Evolutionary conservation across 30 jellyfish, hydroid and myxozoan genomes (phyloP).

Genomic region (Catostylus mosaicus): DNA sequence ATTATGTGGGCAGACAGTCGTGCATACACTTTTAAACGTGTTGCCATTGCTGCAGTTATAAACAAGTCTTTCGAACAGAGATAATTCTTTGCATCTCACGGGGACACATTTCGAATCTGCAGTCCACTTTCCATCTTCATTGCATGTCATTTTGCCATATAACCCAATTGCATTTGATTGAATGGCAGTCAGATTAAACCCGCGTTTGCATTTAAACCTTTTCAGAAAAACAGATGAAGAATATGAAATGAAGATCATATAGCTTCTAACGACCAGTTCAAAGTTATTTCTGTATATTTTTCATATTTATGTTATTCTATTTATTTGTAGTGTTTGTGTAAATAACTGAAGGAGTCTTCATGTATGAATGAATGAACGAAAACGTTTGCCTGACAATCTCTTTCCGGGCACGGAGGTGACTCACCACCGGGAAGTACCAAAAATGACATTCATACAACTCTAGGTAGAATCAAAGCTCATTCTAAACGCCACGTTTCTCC

Average conservation of each 20-base stretch:
- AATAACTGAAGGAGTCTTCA: too few relatives aligned
- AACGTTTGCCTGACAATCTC: too few relatives aligned
- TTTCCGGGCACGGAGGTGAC: too few relatives aligned
- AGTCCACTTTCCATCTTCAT: constrained; percentile 79
- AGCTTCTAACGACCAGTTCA: too few relatives aligned
- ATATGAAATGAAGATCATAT: background rate
- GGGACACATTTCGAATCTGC: constrained; percentile 73
- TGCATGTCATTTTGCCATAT: constrained; percentile 59
- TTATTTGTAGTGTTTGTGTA: too few relatives aligned
- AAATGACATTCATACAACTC: too few relatives aligned
- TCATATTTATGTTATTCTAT: too few relatives aligned
- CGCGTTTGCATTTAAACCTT: constrained; percentile 88
- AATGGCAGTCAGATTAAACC: constrained; percentile 34
- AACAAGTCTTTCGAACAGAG: constrained; percentile 29
- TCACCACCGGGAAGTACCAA: too few relatives aligned
- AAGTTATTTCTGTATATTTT: too few relatives aligned
- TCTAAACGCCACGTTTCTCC: too few relatives aligned
- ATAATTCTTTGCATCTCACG: constrained; percentile 68
- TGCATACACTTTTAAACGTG: constrained; percentile 77
- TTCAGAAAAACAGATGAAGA: background rate
- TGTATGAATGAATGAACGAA: too few relatives aligned
- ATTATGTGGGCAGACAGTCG: constrained; percentile 61
- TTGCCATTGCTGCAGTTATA: constrained; percentile 84
- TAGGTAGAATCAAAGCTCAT: too few relatives aligned
- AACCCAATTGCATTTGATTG: constrained; percentile 60